phyloP scores from a whole-genome alignment of 2,113 vertebrate species.

The Pseudopodoces humilis region DNA sequence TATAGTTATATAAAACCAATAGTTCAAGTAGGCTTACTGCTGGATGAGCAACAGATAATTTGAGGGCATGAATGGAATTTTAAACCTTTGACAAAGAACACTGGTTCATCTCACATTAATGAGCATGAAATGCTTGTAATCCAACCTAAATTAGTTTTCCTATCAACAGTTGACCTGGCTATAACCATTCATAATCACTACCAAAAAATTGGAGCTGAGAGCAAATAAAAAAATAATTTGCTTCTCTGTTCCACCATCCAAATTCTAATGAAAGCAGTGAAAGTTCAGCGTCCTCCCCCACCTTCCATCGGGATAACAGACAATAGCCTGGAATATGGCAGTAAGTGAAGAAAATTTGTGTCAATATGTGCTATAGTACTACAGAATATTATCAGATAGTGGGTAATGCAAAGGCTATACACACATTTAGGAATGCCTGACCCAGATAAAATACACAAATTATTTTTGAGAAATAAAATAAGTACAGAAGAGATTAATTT shows the following conservation, averaged over 20 bases:
- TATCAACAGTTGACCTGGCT: not conserved
- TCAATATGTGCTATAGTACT: not conserved
- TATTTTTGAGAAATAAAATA: not conserved
- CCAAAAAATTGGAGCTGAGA: not conserved
- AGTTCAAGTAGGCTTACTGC: not conserved
- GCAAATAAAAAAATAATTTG: not conserved
- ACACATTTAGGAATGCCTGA: not conserved
- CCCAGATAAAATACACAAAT: not conserved
- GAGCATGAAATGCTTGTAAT: not conserved
- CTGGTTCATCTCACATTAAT: not conserved
- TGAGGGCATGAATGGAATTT: not conserved
- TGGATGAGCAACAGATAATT: not conserved
- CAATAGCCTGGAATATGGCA: not conserved
- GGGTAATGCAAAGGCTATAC: not conserved
- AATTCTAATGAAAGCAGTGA: not conserved
- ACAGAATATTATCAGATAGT: not conserved
- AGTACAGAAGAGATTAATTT: not conserved
- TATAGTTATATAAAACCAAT: too few species aligned
- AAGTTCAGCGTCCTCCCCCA: not conserved
- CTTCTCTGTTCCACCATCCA: not conserved
- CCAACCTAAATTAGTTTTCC: not conserved
- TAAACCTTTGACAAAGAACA: not conserved
- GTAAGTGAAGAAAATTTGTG: not conserved
- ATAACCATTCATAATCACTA: not conserved
- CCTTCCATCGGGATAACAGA: not conserved